phyloP scores from a whole-genome alignment of 2,113 vertebrate genomes.

The Nycticebus coucang region DNA sequence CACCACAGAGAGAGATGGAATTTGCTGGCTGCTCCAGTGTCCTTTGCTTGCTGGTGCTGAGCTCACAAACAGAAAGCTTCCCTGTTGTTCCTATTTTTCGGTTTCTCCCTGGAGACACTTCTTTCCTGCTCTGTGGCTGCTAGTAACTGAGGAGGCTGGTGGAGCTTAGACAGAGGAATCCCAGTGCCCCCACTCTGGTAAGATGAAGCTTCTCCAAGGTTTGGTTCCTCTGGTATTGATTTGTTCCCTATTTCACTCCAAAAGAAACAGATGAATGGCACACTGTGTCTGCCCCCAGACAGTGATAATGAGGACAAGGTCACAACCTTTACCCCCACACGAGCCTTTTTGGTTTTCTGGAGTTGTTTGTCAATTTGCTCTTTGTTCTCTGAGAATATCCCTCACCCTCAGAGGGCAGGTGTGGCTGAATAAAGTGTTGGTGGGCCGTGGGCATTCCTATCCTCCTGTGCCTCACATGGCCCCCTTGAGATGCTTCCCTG shows the following conservation, averaged over 20 bases:
- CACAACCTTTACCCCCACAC: background rate
- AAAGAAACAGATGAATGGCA: background rate
- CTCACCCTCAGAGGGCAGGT: background rate
- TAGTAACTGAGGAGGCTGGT: background rate
- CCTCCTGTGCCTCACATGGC: background rate
- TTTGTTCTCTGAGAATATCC: background rate
- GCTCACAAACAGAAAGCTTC: fast-evolving
- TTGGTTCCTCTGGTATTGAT: background rate
- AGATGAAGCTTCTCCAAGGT: background rate
- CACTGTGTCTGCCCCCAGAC: background rate
- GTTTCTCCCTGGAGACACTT: background rate
- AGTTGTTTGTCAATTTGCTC: background rate
- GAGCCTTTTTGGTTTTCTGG: background rate
- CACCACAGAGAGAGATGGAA: background rate
- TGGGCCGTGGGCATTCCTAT: background rate
- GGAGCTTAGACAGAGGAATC: background rate
- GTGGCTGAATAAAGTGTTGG: background rate
- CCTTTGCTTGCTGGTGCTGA: fast-evolving
- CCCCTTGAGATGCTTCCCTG: background rate
- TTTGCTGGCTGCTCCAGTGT: slow-evolving; percentile 25
- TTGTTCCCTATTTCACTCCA: background rate
- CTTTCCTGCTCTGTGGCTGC: background rate
- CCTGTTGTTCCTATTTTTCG: fast-evolving
- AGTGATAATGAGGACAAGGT: background rate
- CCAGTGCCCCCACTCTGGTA: background rate